Conservation (phyloP, 2,797 vertebrate genomes). For the Pseudomugil tenellus region DNA sequence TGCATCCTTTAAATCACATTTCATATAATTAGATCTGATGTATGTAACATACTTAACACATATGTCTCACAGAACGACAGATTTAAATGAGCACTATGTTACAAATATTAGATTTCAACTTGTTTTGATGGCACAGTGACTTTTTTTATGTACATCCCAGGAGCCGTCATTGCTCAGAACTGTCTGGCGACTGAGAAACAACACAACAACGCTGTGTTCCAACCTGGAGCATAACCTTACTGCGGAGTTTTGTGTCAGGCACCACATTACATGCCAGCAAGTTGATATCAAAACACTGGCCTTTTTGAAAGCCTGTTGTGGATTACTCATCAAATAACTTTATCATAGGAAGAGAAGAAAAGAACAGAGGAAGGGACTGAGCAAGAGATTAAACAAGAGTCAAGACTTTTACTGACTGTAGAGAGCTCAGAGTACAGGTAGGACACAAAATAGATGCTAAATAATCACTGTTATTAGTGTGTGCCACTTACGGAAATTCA, state of each 20-base stretch:
- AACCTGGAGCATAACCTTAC: too few relatives aligned
- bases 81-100: too few relatives aligned
- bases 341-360: background rate
- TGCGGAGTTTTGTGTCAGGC: too few relatives aligned
- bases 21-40: conserved; percentile 67
- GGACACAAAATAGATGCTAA: background rate
- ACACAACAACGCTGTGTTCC: too few relatives aligned
- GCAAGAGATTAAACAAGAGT: background rate
- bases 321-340: background rate
- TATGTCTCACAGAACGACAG: conserved; percentile 55
- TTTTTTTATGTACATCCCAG: too few relatives aligned
- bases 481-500: background rate
- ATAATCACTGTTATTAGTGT: background rate
- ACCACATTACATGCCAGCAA: too few relatives aligned
- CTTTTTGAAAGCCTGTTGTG: background rate
- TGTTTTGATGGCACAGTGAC: too few relatives aligned
- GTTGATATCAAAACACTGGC: too few relatives aligned
- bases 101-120: too few relatives aligned
- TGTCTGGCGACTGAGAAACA: too few relatives aligned
- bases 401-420: background rate
- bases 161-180: too few relatives aligned
- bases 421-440: background rate
- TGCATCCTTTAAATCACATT: conserved; percentile 64
- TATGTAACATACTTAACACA: conserved; percentile 67
- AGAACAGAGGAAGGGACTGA: background rate